Evolutionary conservation across 92 coral and sea anemone genomes (phyloP).

Genomic region (Siderastrea radians): DNA sequence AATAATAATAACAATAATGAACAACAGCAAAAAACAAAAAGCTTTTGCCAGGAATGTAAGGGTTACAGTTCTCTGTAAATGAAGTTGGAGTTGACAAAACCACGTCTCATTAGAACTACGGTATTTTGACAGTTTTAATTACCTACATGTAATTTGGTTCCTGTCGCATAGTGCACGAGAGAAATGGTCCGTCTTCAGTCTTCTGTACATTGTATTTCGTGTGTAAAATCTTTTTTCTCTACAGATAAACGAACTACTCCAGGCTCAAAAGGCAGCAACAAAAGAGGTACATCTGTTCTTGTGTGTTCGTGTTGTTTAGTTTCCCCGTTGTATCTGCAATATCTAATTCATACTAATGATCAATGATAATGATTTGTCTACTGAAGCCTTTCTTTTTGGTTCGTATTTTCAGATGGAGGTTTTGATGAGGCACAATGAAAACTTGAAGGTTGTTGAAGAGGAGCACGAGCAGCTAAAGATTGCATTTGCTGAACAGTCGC

Average conservation of each 20-base stretch:
- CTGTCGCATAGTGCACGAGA: neutral
- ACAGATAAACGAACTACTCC: constrained; percentile 81
- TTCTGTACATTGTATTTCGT: no score
- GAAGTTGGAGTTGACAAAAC: no score
- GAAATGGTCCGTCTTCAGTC: neutral
- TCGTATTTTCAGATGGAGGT: constrained; percentile 75
- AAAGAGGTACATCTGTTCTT: constrained; percentile 68
- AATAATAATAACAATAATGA: no score
- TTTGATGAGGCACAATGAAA: constrained; percentile 69
- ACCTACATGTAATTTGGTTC: no score
- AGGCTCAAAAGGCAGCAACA: constrained; percentile 84
- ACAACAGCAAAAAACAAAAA: no score
- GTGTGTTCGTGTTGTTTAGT: neutral
- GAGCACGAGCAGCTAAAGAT: constrained; percentile 92
- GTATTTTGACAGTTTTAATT: no score
- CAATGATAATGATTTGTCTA: neutral
- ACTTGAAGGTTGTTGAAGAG: constrained; percentile 72
- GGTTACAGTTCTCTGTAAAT: no score
- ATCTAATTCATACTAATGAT: no score
- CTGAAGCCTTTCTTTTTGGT: neutral
- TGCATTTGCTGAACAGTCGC: constrained; percentile 93
- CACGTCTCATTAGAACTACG: no score
- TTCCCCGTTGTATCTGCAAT: neutral
- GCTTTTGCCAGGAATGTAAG: no score
- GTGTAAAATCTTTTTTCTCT: neutral